Base-by-base conservation (phyloP, 2,113 vertebrate genomes). In the Sinocyclocheilus rhinocerous region DNA sequence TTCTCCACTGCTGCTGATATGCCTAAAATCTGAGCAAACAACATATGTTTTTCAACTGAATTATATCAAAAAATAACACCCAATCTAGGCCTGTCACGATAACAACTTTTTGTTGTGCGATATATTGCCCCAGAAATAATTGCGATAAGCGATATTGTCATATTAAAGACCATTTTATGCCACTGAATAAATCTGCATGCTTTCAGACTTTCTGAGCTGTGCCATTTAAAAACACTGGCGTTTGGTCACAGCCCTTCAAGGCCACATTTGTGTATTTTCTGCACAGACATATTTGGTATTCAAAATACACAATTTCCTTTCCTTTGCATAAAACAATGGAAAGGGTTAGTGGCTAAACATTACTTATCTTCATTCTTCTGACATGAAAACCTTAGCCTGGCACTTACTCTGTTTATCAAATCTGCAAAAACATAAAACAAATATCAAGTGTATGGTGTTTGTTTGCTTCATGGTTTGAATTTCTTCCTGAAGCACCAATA, bases 231-330 rank as follows among this genome's bases (percentile, higher is more conserved):
- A 81, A n/a, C 33, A 61, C 2, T 61, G 29, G 5, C 0, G 3
- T 61, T 81, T 11, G 22, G 36, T 33, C 29, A 57, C 11, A 63
- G 6, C 12, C 18, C 55, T 61, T 61, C 6, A n/a, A 24, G 36
- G 6, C 16, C 22, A 72, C 26, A 57, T 84, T 65, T 45, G 26
- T 26, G 20, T 75, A 16, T n/a, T 61, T 73, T 73, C n/a, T 59
- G 63, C 8, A 80, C 61, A 82, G 18, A 29, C 24, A 79, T 63
- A 91, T 93, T 93, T 93, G 93, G 83, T n/a, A 91, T 89, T 90
- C 93, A 93, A 94, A 94, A 65, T 48, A 36, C 33, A 4, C 6
- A 16, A 86, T 87, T 89, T 90, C 88, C 39, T 82, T 85, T 79
- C 0, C 24, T 94, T 94, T 94, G 92, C 92, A 92, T 93, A 5